Evolutionary conservation across 2,797 vertebrate genomes (phyloP).

Genomic region (Platalea minor): DNA sequence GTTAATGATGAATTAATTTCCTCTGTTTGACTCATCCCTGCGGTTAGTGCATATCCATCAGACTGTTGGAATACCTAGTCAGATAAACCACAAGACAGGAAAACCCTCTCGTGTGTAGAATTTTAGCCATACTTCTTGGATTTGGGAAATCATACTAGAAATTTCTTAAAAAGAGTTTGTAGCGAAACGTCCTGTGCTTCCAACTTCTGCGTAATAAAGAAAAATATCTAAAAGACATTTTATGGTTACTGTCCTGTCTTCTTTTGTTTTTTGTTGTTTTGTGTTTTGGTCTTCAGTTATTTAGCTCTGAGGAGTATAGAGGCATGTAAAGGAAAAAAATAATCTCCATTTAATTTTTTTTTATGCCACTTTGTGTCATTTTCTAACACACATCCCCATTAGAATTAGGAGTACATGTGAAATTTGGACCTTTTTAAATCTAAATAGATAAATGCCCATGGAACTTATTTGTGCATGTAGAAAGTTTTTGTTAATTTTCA

Average conservation of each 20-base stretch:
- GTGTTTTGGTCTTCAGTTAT: neutral
- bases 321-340: neutral
- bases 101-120: neutral
- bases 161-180: neutral
- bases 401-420: neutral
- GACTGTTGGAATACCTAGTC: neutral
- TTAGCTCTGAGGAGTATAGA: neutral
- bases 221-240: neutral
- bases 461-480: neutral
- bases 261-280: neutral
- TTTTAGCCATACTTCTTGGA: neutral
- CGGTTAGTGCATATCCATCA: neutral
- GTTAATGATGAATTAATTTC: constrained; percentile 62
- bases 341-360: neutral
- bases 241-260: neutral
- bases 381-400: neutral
- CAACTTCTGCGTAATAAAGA: neutral
- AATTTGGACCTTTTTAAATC: neutral
- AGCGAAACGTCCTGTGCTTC: neutral
- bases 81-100: neutral
- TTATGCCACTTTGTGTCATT: neutral
- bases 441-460: neutral
- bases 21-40: constrained; percentile 22
- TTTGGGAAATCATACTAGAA: neutral
- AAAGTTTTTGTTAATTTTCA: neutral